phyloP scores from a whole-genome alignment of 2,113 vertebrate genomes.

The Herpetotheres cachinnans region DNA sequence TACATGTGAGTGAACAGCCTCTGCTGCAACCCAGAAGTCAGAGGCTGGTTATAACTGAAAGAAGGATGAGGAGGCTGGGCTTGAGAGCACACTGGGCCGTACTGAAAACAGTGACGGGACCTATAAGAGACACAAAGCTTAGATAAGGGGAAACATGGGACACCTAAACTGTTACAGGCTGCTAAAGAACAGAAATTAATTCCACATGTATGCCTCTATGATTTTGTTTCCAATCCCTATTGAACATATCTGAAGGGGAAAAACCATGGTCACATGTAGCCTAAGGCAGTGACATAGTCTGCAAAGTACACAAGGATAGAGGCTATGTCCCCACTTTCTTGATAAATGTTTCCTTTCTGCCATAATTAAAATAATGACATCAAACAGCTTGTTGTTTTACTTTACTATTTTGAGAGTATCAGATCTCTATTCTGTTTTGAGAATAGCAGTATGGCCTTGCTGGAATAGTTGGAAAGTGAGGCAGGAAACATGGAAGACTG shows the following conservation, averaged over 20 bases:
- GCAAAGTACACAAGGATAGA: background rate
- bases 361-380: background rate
- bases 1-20: background rate
- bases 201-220: background rate
- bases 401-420: background rate
- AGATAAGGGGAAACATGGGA: background rate
- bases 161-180: background rate
- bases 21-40: background rate
- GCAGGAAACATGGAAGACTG: background rate
- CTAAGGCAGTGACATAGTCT: background rate
- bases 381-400: background rate
- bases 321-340: background rate
- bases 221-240: background rate
- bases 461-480: background rate
- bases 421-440: background rate
- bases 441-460: background rate
- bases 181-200: background rate
- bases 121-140: background rate
- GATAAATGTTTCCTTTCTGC: background rate
- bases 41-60: background rate
- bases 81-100: background rate
- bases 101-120: background rate
- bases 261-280: background rate
- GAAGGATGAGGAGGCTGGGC: background rate
- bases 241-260: background rate